Conservation (phyloP, 2,888 invertebrate species). For the Lacanobia wlatinum region DNA sequence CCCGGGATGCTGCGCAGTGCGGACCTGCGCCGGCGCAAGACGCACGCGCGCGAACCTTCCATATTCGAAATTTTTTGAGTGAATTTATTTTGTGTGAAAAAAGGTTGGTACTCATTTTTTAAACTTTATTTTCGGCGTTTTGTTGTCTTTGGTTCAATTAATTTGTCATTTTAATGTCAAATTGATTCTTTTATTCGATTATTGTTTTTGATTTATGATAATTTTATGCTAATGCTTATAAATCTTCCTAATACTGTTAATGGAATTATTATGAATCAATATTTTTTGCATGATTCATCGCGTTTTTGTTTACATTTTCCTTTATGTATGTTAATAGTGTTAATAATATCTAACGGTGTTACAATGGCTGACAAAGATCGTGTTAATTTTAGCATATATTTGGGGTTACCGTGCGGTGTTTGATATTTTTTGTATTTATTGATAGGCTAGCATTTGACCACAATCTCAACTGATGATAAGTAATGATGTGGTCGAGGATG, state of each 20-base stretch:
- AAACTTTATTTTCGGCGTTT: background rate
- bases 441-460: no score
- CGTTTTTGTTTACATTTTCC: conserved; percentile 51
- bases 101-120: conserved; percentile 53
- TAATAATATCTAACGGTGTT: conserved; percentile 45
- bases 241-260: conserved; percentile 18
- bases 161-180: background rate
- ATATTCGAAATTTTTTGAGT: conserved; percentile 28
- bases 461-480: no score
- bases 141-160: background rate
- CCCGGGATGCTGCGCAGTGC: conserved; percentile 68
- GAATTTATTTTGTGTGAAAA: conserved; percentile 42
- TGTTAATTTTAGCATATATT: conserved; percentile 33
- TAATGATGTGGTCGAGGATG: no score
- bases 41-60: conserved; percentile 59
- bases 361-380: background rate
- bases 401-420: background rate
- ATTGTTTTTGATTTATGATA: conserved; percentile 6
- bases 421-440: no score
- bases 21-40: conserved; percentile 63
- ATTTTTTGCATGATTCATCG: conserved; percentile 37
- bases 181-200: background rate
- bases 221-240: conserved; percentile 9
- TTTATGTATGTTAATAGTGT: conserved; percentile 21
- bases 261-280: conserved; percentile 28